phyloP scores from a whole-genome alignment of 2,888 invertebrate genomes.

The Nematopogon swammerdamellus region DNA sequence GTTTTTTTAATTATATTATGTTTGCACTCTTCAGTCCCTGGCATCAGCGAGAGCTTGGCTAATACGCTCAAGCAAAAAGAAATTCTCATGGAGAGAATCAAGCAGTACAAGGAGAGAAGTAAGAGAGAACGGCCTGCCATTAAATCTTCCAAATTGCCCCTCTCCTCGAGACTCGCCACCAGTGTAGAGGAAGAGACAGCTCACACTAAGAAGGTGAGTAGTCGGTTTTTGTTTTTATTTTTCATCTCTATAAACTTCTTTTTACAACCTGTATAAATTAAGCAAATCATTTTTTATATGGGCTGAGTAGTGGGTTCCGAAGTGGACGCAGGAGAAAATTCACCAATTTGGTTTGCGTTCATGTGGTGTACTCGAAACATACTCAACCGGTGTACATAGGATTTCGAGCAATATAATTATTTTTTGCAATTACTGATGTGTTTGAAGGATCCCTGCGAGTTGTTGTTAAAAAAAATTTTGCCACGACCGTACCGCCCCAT shows the following conservation, averaged over 20 bases:
- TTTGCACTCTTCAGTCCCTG: slow-evolving; percentile 31
- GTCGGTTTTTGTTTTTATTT: slow-evolving; percentile 1
- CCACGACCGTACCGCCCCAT: too few species aligned
- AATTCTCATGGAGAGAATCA: slow-evolving; percentile 44
- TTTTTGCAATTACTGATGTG: too few species aligned
- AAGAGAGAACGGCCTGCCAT: slow-evolving; percentile 33
- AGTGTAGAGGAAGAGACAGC: neutral
- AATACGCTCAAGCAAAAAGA: slow-evolving; percentile 49
- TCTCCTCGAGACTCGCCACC: neutral
- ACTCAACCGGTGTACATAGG: too few species aligned
- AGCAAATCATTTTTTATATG: too few species aligned
- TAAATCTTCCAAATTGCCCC: slow-evolving; percentile 17
- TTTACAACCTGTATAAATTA: too few species aligned
- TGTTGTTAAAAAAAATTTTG: too few species aligned
- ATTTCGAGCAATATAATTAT: too few species aligned
- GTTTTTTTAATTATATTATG: neutral
- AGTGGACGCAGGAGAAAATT: too few species aligned
- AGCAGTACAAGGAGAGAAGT: slow-evolving; percentile 49
- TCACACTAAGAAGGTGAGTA: neutral
- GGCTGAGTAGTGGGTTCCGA: too few species aligned
- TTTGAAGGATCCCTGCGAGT: too few species aligned
- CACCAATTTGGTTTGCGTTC: too few species aligned
- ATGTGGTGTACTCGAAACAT: too few species aligned
- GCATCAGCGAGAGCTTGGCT: slow-evolving; percentile 49
- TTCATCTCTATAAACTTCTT: neutral